These are phyloP conservation scores for Corydoras sp. DNA, from an alignment of 2,113 vertebrate genomes.

Conservation along the genomic window DNA sequence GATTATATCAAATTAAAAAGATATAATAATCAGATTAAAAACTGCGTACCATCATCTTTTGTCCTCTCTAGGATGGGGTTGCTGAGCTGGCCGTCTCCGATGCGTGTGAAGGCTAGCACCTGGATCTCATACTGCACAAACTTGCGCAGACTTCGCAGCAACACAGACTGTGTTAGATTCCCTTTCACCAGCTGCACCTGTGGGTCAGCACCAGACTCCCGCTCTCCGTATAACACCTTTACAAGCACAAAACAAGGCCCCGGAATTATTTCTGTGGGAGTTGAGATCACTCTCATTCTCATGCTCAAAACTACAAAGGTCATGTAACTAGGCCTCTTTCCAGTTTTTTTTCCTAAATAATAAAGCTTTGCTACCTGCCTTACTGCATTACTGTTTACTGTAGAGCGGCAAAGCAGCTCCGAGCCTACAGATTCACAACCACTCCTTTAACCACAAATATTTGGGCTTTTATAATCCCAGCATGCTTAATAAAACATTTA, in stretches of 20 bases:
- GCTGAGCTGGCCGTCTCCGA: constrained; percentile 81
- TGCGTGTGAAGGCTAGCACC: constrained; percentile 81
- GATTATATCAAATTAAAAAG: too few species aligned
- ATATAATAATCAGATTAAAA: not conserved
- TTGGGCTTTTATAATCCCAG: constrained; percentile 17
- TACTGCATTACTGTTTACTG: constrained; percentile 34
- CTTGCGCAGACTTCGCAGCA: constrained; percentile 74
- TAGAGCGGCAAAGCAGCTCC: constrained; percentile 13
- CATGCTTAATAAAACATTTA: too few species aligned
- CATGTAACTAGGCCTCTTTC: too few species aligned
- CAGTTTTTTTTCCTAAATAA: not conserved
- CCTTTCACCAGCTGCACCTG: constrained; percentile 70
- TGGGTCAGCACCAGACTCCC: constrained; percentile 65
- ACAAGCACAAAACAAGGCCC: constrained; percentile 6
- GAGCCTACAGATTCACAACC: constrained; percentile 32
- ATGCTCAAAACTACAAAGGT: too few species aligned
- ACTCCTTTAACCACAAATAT: constrained; percentile 29
- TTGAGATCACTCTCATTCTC: too few species aligned
- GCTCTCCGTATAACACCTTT: constrained; percentile 76
- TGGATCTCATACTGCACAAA: constrained; percentile 79
- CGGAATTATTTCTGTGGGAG: not conserved
- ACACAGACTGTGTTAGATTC: constrained; percentile 70
- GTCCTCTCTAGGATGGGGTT: constrained; percentile 71
- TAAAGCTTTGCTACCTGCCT: constrained; percentile 6
- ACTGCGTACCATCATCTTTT: constrained; percentile 81